Conservation (phyloP, 2,888 invertebrate species). For the Eucera pruinosa region DNA sequence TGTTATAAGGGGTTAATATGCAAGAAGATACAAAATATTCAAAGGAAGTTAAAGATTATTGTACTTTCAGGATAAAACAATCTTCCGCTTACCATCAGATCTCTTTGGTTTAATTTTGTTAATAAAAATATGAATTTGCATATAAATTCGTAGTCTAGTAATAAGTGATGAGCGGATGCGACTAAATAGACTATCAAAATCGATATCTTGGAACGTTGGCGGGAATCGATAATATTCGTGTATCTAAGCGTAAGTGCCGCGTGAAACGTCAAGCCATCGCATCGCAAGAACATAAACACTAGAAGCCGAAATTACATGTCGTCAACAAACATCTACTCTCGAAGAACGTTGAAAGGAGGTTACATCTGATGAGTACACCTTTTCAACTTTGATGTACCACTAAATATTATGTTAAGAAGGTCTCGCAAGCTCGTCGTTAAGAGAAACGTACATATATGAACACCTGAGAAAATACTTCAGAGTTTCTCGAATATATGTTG, state of each 20-base stretch:
- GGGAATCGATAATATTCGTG: constrained; percentile 35
- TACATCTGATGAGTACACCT: constrained; percentile 23
- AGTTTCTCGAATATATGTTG: too few species aligned
- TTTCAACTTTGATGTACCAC: constrained; percentile 4
- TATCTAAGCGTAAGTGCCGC: constrained; percentile 22
- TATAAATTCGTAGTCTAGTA: too few species aligned
- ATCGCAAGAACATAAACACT: constrained; percentile 56
- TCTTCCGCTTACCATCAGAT: too few species aligned
- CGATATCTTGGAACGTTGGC: constrained; percentile 11
- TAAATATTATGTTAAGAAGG: constrained; percentile 1
- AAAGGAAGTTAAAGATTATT: too few species aligned
- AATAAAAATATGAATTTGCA: too few species aligned
- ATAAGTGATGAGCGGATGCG: not conserved
- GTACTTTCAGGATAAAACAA: too few species aligned
- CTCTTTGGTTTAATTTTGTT: too few species aligned
- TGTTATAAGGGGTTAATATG: too few species aligned
- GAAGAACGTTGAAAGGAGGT: constrained; percentile 12
- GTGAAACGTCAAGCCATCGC: constrained; percentile 34
- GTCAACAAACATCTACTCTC: constrained; percentile 47
- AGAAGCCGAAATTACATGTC: constrained; percentile 59
- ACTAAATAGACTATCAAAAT: not conserved
- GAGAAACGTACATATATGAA: too few species aligned
- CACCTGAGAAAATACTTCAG: too few species aligned
- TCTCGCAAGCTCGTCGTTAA: not conserved
- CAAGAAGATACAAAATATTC: too few species aligned